A percentile compares a stretch with the other conserved stretches of the same genome.
Evolutionary conservation across 1,140 invertebrate species (phyloP).

Genomic region (Megalonaias nervosa): DNA sequence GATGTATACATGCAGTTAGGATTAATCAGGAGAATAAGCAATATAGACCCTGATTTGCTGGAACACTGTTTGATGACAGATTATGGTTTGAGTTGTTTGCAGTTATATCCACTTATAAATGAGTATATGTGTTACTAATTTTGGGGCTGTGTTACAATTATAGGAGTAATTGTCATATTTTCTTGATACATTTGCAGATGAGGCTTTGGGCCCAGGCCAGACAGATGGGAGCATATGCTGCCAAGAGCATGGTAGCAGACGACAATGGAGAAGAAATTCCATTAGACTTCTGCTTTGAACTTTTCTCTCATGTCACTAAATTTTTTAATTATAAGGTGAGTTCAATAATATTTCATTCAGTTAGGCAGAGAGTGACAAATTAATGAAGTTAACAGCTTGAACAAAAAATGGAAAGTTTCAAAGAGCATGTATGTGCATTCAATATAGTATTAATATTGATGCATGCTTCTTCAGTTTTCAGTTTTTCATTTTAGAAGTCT

Average conservation of each 20-base stretch:
- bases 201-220: slow-evolving; percentile 97
- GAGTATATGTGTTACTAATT: no score
- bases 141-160: no score
- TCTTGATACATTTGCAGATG: slow-evolving; percentile 77
- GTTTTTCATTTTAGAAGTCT: neutral
- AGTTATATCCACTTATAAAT: no score
- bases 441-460: neutral
- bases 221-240: slow-evolving; percentile 96
- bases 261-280: slow-evolving; percentile 75
- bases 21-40: no score
- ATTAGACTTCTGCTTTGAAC: slow-evolving; percentile 95
- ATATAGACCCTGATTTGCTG: no score
- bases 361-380: neutral
- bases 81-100: no score
- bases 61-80: no score
- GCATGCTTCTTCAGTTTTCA: neutral
- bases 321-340: slow-evolving; percentile 95
- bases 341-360: slow-evolving; percentile 1
- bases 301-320: slow-evolving; percentile 96
- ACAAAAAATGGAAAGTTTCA: neutral
- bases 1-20: no score
- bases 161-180: no score
- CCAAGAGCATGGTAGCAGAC: slow-evolving; percentile 87
- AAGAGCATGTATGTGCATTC: neutral
- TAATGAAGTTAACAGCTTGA: neutral